Percentiles rank a stretch among this genome's conserved stretches.
These are phyloP conservation scores for Formica exsecta DNA, from an alignment of 1,140 invertebrate species.

Conservation along the genomic window DNA sequence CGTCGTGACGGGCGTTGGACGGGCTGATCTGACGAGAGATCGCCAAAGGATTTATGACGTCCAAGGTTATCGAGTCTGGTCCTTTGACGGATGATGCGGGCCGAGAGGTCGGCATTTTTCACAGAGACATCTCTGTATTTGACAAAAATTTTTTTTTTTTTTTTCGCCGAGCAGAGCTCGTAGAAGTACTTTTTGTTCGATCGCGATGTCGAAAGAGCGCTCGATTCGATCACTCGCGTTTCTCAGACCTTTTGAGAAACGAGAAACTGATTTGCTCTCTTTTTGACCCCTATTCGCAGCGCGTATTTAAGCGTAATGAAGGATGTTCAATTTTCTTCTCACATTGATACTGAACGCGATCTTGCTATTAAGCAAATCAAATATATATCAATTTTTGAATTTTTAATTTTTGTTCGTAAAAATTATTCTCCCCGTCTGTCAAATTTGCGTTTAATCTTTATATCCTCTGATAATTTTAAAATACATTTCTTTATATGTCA, in stretches of 20 bases:
- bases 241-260: not conserved
- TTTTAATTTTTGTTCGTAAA: too few relatives aligned
- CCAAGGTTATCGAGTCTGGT: slow-evolving; percentile 32
- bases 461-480: not conserved
- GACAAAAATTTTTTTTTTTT: too few relatives aligned
- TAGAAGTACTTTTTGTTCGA: slow-evolving; percentile 5
- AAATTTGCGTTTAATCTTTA: not conserved
- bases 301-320: not conserved
- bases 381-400: not conserved
- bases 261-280: not conserved
- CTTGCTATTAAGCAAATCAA: not conserved
- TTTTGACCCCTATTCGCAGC: not conserved
- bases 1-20: slow-evolving; percentile 49
- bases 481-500: not conserved
- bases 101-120: slow-evolving; percentile 19
- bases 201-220: not conserved
- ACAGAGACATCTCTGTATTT: slow-evolving; percentile 3
- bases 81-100: slow-evolving; percentile 39
- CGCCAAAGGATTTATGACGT: slow-evolving; percentile 50
- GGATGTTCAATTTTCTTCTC: not conserved
- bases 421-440: not conserved
- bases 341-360: not conserved
- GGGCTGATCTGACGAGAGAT: slow-evolving; percentile 20
- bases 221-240: not conserved
- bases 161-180: not conserved